These are phyloP conservation scores for Eira barbara DNA, from an alignment of 2,113 vertebrate genomes.

Conservation along the genomic window DNA sequence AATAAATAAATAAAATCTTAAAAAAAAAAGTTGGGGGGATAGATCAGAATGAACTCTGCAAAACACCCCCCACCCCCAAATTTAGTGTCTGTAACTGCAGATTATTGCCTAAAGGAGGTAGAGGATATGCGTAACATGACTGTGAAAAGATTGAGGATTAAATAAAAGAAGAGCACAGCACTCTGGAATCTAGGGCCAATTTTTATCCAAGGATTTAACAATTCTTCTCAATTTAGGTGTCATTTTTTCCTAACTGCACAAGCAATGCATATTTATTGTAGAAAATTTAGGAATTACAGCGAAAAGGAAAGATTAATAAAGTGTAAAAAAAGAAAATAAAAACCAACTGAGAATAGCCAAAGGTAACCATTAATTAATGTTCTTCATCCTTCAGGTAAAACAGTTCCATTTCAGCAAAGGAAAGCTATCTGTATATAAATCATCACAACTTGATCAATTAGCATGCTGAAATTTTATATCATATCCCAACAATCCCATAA, in stretches of 20 bases:
- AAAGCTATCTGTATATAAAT: not conserved
- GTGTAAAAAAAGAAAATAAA: not conserved
- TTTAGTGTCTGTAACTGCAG: not conserved
- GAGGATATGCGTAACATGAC: not conserved
- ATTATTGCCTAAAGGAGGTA: not conserved
- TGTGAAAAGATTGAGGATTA: not conserved
- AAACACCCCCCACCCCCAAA: not conserved
- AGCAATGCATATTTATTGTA: not conserved
- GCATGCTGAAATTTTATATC: not conserved
- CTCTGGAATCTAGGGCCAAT: not conserved
- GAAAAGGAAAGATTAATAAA: not conserved
- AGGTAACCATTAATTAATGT: not conserved
- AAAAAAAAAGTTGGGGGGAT: not conserved
- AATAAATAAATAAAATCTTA: too few relatives aligned
- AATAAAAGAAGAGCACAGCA: not conserved
- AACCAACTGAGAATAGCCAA: not conserved
- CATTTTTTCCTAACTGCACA: not conserved
- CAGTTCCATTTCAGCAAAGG: not conserved
- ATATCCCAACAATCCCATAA: not conserved
- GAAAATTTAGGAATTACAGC: not conserved
- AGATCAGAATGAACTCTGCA: not conserved
- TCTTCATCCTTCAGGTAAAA: not conserved
- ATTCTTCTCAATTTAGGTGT: not conserved
- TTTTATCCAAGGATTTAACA: constrained; percentile 13
- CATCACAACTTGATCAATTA: not conserved